A percentile compares a stretch with the other conserved stretches of the same genome.
Conservation (phyloP, 35 echinoderm and acorn worm species). For the Apostichopus parvimensis region DNA sequence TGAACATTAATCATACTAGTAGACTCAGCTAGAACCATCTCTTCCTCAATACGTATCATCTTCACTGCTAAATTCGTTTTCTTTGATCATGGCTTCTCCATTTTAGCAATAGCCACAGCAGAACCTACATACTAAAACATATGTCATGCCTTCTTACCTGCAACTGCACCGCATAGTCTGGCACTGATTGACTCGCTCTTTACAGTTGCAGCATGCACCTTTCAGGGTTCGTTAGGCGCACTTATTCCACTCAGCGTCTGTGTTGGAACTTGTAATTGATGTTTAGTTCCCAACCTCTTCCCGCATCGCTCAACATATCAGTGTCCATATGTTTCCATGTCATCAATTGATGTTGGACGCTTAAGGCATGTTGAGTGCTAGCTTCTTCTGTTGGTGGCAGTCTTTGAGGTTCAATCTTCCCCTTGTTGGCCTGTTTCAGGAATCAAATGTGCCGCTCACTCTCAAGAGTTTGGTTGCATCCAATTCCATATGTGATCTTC, state of each 20-base stretch:
- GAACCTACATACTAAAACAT: neutral
- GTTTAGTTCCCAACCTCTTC: neutral
- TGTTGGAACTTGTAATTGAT: neutral
- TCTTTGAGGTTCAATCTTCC: neutral
- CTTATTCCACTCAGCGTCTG: neutral
- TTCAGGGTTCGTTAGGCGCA: neutral
- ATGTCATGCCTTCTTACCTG: neutral
- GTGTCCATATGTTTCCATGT: conserved; percentile 32
- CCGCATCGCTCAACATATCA: neutral
- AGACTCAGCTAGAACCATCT: neutral
- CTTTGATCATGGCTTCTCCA: neutral
- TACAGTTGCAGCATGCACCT: neutral
- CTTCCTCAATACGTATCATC: neutral
- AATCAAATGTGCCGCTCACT: conserved; percentile 11
- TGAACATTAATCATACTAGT: too few species aligned
- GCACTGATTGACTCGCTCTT: neutral
- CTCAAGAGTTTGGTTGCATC: neutral
- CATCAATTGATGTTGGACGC: conserved; percentile 29
- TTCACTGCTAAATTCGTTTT: neutral
- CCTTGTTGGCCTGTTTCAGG: conserved; percentile 1
- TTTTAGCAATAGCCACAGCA: neutral
- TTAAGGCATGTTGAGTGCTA: conserved; percentile 42
- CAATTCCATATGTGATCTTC: neutral
- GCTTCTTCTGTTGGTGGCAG: conserved; percentile 52
- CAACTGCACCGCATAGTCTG: neutral